Conservation (phyloP, 2,113 vertebrate species). For the Carlito syrichta region DNA sequence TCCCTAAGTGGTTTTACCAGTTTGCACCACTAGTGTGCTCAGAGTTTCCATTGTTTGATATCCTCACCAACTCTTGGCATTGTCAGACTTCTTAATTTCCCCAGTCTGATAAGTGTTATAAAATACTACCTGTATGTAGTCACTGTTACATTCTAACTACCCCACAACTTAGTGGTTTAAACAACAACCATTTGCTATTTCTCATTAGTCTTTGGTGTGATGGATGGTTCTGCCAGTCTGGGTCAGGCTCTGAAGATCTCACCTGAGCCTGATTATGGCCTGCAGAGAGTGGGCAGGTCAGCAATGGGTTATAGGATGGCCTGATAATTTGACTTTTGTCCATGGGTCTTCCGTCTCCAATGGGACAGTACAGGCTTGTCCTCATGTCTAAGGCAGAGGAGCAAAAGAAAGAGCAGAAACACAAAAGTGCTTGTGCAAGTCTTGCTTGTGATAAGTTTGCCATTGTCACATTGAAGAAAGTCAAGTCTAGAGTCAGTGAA, state of each 20-base stretch:
- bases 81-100: not conserved
- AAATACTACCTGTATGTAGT: not conserved
- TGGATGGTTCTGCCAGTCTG: not conserved
- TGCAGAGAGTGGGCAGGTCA: not conserved
- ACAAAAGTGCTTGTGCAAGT: not conserved
- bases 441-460: not conserved
- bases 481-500: not conserved
- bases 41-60: not conserved
- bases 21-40: not conserved
- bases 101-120: not conserved
- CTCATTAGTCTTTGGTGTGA: not conserved
- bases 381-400: not conserved
- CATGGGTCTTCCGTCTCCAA: not conserved
- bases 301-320: not conserved
- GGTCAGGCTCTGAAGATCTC: not conserved
- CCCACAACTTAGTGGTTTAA: not conserved
- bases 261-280: too few relatives aligned
- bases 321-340: not conserved
- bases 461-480: not conserved
- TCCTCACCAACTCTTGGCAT: not conserved
- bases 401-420: not conserved
- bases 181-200: not conserved
- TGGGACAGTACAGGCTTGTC: not conserved
- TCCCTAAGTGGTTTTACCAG: not conserved
- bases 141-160: not conserved